These are phyloP conservation scores for Poeciliopsis paucimaculata DNA, from an alignment of 2,797 vertebrate genomes.

Conservation along the genomic window DNA sequence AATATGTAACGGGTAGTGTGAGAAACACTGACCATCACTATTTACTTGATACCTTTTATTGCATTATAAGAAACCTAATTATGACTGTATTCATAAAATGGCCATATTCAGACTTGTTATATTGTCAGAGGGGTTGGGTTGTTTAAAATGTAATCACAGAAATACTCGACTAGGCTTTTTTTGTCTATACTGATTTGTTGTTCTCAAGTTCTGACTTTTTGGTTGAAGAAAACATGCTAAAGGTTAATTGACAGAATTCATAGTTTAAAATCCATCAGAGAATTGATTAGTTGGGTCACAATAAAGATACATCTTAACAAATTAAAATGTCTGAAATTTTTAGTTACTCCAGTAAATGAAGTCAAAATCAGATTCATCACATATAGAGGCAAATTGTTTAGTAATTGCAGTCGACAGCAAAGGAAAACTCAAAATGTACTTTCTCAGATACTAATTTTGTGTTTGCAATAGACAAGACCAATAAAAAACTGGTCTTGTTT, in stretches of 20 bases:
- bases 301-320: not conserved
- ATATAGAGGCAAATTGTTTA: not conserved
- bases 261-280: not conserved
- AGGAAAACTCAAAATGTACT: not conserved
- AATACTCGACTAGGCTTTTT: not conserved
- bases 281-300: not conserved
- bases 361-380: not conserved
- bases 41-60: slow-evolving; percentile 63
- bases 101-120: slow-evolving; percentile 54
- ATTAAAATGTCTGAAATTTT: not conserved
- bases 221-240: not conserved
- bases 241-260: not conserved
- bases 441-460: not conserved
- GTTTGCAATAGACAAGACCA: not conserved
- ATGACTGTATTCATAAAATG: slow-evolving; percentile 43
- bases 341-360: not conserved
- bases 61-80: slow-evolving; percentile 44
- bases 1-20: slow-evolving; percentile 75
- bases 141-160: slow-evolving; percentile 13
- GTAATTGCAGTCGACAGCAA: not conserved
- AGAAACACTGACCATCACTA: slow-evolving; percentile 76
- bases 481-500: no score
- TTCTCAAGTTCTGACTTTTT: slow-evolving; percentile 13
- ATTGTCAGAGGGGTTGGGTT: slow-evolving; percentile 36
- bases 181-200: slow-evolving; percentile 13